These are phyloP conservation scores for Eupithecia dodoneata DNA, from an alignment of 2,888 invertebrate genomes.

Conservation along the genomic window DNA sequence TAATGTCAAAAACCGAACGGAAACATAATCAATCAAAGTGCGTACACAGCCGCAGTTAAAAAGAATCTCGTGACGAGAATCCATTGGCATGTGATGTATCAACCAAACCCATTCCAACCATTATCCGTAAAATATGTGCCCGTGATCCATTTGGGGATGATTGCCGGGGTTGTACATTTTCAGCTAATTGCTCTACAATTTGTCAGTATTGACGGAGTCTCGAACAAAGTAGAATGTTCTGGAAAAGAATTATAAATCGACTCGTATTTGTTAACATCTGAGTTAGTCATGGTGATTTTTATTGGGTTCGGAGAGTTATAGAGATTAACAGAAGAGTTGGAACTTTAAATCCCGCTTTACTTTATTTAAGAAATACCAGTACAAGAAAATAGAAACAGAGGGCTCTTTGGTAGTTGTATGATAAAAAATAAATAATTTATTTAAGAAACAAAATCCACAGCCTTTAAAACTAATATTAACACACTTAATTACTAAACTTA, in stretches of 20 bases:
- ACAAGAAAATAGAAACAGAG: too few relatives aligned
- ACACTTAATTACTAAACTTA: too few relatives aligned
- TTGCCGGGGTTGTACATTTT: conserved; percentile 35
- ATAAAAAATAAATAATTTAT: not conserved
- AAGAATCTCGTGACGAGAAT: conserved; percentile 23
- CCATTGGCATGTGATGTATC: conserved; percentile 33
- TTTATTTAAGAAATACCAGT: too few relatives aligned
- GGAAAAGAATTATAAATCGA: conserved; percentile 8
- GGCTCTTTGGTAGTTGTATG: not conserved
- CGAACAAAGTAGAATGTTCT: conserved; percentile 11
- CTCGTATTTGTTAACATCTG: not conserved
- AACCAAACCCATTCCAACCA: conserved; percentile 35
- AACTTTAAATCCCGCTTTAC: not conserved
- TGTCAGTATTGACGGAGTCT: conserved; percentile 22
- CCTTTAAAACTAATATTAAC: too few relatives aligned
- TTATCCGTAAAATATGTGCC: conserved; percentile 39
- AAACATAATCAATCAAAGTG: conserved; percentile 15
- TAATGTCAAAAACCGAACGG: conserved; percentile 2
- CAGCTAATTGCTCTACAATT: conserved; percentile 33
- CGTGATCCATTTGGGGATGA: conserved; percentile 36
- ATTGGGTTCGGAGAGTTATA: not conserved
- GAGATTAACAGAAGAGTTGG: not conserved
- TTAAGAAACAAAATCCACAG: too few relatives aligned
- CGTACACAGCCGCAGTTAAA: conserved; percentile 9
- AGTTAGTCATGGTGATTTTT: conserved; percentile 1